Conservation (phyloP, 2,113 vertebrate species). For the Entelurus aequoreus region DNA sequence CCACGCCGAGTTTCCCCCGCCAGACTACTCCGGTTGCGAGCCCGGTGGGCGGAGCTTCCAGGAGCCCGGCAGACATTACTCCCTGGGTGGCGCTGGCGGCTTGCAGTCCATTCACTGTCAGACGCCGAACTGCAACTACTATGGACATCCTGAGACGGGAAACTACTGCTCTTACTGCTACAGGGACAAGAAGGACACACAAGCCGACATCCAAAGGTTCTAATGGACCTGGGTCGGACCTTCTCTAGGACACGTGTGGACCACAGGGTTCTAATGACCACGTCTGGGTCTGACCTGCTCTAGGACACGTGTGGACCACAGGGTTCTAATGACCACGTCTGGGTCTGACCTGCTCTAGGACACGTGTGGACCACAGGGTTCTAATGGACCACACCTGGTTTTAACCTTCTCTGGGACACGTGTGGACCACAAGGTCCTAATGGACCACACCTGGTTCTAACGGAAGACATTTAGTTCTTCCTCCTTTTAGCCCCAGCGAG, state of each 20-base stretch:
- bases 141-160: constrained; percentile 89
- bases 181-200: constrained; percentile 78
- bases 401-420: neutral
- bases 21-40: constrained; percentile 50
- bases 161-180: constrained; percentile 97
- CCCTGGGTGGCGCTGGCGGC: constrained; percentile 69
- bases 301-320: constrained; percentile 11
- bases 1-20: constrained; percentile 47
- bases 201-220: constrained; percentile 81
- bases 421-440: constrained; percentile 72
- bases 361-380: constrained; percentile 56
- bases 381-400: constrained; percentile 56
- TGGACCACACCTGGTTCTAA: constrained; percentile 1
- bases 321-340: constrained; percentile 70
- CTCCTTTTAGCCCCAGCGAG: neutral
- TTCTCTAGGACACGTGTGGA: constrained; percentile 6
- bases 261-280: constrained; percentile 71
- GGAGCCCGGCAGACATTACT: constrained; percentile 72
- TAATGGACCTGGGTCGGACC: constrained; percentile 51
- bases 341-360: constrained; percentile 3
- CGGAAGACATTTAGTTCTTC: no score
- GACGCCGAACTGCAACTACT: constrained; percentile 88
- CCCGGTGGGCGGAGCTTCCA: constrained; percentile 44
- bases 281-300: neutral
- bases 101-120: constrained; percentile 85